A percentile compares a stretch with the other conserved stretches of the same genome.
Evolutionary conservation across 2,113 vertebrate species (phyloP).

Genomic region (crab-eating macaque (Macaca fascicularis)): T2T-MFA8v1.1 NC_088377.1:83706001-83706500

Average conservation of each 20-base stretch:
- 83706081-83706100: background rate
- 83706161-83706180: background rate
- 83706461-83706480: too few relatives aligned
- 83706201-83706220: background rate
- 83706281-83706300: fast-evolving
- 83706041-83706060: background rate
- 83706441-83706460: fast-evolving
- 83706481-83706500: background rate
- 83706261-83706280: too few relatives aligned
- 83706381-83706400: background rate
- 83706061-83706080: background rate
- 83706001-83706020: background rate
- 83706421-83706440: background rate
- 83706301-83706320: background rate
- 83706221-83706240: too few relatives aligned
- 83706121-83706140: fast-evolving
- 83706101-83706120: fast-evolving
- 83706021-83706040: too few relatives aligned
- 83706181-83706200: too few relatives aligned
- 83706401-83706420: background rate
- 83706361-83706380: background rate
- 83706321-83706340: background rate
- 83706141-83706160: too few relatives aligned
- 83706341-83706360: background rate
- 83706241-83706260: too few relatives aligned